These are phyloP conservation scores for Sceloporus undulatus DNA, from an alignment of 2,113 vertebrate species.

Conservation along the genomic window DNA sequence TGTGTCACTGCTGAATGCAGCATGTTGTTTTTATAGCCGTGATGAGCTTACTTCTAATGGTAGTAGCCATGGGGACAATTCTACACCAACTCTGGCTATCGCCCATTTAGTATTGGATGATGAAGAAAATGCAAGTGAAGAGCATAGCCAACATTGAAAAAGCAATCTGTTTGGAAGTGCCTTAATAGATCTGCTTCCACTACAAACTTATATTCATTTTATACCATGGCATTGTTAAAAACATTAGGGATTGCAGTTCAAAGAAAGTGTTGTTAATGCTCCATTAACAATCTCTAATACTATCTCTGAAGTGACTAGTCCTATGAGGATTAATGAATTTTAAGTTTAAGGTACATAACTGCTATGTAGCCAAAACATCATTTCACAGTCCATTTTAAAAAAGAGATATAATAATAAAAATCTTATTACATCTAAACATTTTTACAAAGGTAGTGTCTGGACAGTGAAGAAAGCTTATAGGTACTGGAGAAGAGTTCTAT, in stretches of 20 bases:
- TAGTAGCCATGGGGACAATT: not conserved
- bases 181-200: not conserved
- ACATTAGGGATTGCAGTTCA: not conserved
- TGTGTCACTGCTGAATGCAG: conserved; percentile 11
- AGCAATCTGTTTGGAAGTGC: not conserved
- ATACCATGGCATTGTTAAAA: not conserved
- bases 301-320: not conserved
- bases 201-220: not conserved
- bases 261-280: not conserved
- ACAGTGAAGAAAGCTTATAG: too few relatives aligned
- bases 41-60: not conserved
- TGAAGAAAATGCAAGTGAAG: not conserved
- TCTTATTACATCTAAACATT: not conserved
- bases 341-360: too few relatives aligned
- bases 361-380: not conserved
- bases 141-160: not conserved
- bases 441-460: not conserved
- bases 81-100: not conserved
- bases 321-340: not conserved
- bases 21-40: not conserved
- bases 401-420: not conserved
- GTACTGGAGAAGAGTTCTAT: too few relatives aligned
- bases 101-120: not conserved
- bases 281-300: not conserved
- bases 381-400: not conserved